phyloP scores from a whole-genome alignment of 2,888 invertebrate species.

The Carabus problematicus region DNA sequence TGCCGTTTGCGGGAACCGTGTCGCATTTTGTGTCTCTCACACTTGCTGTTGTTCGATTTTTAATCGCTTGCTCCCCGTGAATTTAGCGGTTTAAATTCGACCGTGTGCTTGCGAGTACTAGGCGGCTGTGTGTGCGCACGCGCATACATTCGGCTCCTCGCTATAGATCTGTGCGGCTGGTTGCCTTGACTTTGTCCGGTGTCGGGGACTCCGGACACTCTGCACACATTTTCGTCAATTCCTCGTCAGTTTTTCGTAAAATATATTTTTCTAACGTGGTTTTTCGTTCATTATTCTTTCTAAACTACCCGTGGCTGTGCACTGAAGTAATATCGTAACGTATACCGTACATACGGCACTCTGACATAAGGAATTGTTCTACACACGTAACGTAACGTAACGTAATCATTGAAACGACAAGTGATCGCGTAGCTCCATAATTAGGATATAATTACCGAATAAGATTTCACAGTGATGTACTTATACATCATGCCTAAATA shows the following conservation, averaged over 20 bases:
- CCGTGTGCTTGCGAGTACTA: no score
- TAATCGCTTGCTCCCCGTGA: neutral
- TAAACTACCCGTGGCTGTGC: conserved; percentile 14
- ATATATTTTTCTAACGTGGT: neutral
- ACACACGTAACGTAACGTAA: neutral
- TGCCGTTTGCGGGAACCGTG: neutral
- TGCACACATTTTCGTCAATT: neutral
- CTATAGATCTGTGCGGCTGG: conserved; percentile 28
- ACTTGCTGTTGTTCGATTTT: conserved; percentile 1
- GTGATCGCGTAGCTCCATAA: no score
- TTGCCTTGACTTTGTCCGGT: conserved; percentile 29
- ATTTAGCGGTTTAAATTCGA: no score
- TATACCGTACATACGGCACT: neutral
- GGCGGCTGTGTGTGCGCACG: neutral
- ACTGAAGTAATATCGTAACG: conserved; percentile 8
- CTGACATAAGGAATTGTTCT: conserved; percentile 7
- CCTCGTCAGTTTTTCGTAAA: neutral
- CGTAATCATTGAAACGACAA: no score
- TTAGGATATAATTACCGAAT: no score
- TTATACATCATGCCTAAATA: neutral
- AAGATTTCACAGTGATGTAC: conserved; percentile 1
- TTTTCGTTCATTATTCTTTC: neutral
- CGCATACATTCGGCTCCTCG: conserved; percentile 18
- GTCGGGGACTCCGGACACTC: conserved; percentile 24
- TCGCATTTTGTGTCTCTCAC: neutral